Evolutionary conservation across 2,113 vertebrate genomes (phyloP).

Genomic region (Hyla sarda): DNA sequence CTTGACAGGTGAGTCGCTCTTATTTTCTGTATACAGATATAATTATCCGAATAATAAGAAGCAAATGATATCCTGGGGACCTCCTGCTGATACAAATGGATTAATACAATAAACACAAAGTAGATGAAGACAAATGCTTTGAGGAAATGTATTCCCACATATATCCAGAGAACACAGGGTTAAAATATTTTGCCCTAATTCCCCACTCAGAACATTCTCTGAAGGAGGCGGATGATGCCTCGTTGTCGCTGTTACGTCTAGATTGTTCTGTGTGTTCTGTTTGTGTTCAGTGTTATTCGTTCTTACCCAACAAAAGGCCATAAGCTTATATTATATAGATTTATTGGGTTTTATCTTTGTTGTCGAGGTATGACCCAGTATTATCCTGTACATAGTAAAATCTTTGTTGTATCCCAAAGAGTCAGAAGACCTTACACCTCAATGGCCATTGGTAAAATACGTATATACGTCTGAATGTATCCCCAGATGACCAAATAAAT

Average conservation of each 20-base stretch:
- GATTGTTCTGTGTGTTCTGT: not conserved
- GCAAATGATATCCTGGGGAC: not conserved
- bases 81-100: not conserved
- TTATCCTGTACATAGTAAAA: no score
- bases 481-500: no score
- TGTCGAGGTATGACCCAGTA: no score
- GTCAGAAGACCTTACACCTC: no score
- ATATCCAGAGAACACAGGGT: not conserved
- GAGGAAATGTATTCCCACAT: not conserved
- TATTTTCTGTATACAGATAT: not conserved
- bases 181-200: not conserved
- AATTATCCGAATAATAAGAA: no score
- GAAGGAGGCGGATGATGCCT: not conserved
- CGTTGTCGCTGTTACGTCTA: not conserved
- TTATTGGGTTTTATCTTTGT: no score
- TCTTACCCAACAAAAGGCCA: no score
- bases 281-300: constrained; percentile 12
- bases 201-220: not conserved
- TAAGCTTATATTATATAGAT: no score
- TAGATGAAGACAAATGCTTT: not conserved
- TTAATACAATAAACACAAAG: not conserved
- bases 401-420: no score
- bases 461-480: no score
- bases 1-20: constrained; percentile 87
- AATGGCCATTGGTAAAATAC: no score